phyloP scores from a whole-genome alignment of 2,888 invertebrate genomes.

The Unio delphinus region DNA sequence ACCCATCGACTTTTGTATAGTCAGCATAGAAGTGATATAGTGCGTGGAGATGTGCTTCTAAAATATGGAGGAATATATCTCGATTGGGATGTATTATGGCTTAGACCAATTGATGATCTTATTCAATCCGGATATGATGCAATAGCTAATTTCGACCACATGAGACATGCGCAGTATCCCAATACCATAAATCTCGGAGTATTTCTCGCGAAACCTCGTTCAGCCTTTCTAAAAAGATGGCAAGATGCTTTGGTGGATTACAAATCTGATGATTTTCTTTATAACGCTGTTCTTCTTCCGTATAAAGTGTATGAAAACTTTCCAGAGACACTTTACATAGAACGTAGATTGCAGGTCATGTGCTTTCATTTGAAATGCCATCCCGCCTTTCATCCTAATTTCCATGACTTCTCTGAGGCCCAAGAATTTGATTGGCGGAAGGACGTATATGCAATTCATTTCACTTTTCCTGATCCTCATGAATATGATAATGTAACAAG shows the following conservation, averaged over 20 bases:
- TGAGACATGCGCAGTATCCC: conserved; percentile 47
- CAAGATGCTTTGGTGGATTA: conserved; percentile 45
- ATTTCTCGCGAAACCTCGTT: conserved; percentile 56
- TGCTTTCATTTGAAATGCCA: conserved; percentile 64
- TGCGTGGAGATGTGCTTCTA: conserved; percentile 63
- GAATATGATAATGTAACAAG: conserved; percentile 46
- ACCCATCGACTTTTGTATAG: conserved; percentile 52
- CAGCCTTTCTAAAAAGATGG: conserved; percentile 49
- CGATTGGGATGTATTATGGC: conserved; percentile 68
- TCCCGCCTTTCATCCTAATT: conserved; percentile 58
- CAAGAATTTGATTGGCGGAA: conserved; percentile 61
- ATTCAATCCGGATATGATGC: conserved; percentile 52
- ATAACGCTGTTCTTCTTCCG: conserved; percentile 51
- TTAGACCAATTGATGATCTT: conserved; percentile 49
- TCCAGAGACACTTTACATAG: conserved; percentile 59
- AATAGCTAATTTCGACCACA: conserved; percentile 64
- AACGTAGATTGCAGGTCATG: conserved; percentile 63
- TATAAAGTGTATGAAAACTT: conserved; percentile 60
- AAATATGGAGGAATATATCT: conserved; percentile 69
- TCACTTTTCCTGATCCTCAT: conserved; percentile 64
- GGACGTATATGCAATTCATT: conserved; percentile 65
- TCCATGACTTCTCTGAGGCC: conserved; percentile 48
- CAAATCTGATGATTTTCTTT: conserved; percentile 42
- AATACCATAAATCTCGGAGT: conserved; percentile 58
- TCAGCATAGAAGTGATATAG: conserved; percentile 63